Base-by-base conservation (phyloP, 2,797 vertebrate genomes). In the Antennarius maculatus region DNA sequence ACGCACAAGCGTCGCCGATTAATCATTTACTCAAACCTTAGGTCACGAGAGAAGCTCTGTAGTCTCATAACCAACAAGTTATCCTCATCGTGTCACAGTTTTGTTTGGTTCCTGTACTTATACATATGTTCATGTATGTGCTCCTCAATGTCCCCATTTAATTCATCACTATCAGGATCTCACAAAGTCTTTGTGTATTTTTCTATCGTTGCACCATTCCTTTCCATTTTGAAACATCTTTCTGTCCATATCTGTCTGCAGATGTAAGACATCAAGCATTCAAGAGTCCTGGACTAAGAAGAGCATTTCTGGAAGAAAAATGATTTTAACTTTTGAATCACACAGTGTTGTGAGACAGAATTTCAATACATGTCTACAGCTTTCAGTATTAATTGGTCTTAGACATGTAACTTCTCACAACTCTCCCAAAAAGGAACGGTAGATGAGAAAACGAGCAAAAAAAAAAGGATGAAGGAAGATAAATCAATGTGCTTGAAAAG, bases 371-470 rank as follows among this genome's bases (percentile, higher is more conserved):
- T 77, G 77, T 77, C 72, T 52, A 14, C 66, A 43, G 77, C 66
- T 59, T 51, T 76, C 59, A 65, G 52, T 79, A 81, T 86, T 75
- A 83, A 83, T 80, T 62, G 72, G 49, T 62, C 45, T 57, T 17
- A 64, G 74, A 75, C 74, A 55, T 75, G 77, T 68, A 31, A 61
- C 60, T 46, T 45, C 61, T 72, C 56, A 27, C 65, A 74, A 73
- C 56, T 50, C 37, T 61, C 27, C 2, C 13, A 73, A 48, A 52
- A 8, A 60, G 46, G 66, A 69, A 45, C 56, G 59, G 43, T 15
- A 3, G 56, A 18, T 41, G 66, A 28, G 17, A 63, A 52, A 52
- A 42, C 43, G 66, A 61, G 65, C 54, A 39, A 6, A 1, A 8
- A 34, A 23, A 23, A 23, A 23, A 23, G 69, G 28, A 68, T 78